These are phyloP conservation scores for Palythoa caribaeorum DNA, from an alignment of 92 coral and sea anemone species.

Conservation along the genomic window DNA sequence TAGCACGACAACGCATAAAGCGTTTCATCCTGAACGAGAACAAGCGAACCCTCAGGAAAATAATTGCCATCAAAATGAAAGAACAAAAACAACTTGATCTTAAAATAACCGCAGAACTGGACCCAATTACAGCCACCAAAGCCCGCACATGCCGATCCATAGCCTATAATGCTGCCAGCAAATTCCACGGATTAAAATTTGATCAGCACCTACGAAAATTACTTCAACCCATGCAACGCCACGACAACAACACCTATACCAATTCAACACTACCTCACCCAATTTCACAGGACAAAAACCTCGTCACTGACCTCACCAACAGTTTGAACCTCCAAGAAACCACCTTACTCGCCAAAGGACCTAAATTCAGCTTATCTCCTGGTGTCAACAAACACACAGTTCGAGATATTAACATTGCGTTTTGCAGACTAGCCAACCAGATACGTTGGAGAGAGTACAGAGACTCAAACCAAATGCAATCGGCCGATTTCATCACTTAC, in stretches of 20 bases:
- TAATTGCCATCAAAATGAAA: background rate
- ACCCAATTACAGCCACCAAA: background rate
- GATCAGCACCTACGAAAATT: background rate
- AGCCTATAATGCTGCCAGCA: background rate
- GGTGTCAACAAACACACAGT: conserved; percentile 49
- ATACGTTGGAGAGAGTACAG: conserved; percentile 50
- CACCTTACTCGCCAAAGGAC: conserved; percentile 62
- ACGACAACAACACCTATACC: background rate
- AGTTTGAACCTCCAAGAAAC: conserved; percentile 32
- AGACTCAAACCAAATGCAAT: background rate
- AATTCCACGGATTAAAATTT: background rate
- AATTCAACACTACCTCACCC: background rate
- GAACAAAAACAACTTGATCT: background rate
- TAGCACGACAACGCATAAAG: background rate
- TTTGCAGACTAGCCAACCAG: conserved; percentile 61
- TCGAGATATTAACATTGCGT: conserved; percentile 41
- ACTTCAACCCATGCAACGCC: background rate
- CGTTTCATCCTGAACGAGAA: background rate
- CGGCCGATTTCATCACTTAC: conserved; percentile 44
- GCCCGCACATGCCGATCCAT: background rate
- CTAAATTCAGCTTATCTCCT: conserved; percentile 55
- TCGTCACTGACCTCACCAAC: conserved; percentile 7
- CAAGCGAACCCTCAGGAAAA: background rate
- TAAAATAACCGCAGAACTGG: background rate
- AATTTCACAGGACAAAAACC: background rate